A percentile compares a stretch with the other conserved stretches of the same genome.
phyloP scores from a whole-genome alignment of 2,113 vertebrate species.

The Miniopterus natalensis region DNA sequence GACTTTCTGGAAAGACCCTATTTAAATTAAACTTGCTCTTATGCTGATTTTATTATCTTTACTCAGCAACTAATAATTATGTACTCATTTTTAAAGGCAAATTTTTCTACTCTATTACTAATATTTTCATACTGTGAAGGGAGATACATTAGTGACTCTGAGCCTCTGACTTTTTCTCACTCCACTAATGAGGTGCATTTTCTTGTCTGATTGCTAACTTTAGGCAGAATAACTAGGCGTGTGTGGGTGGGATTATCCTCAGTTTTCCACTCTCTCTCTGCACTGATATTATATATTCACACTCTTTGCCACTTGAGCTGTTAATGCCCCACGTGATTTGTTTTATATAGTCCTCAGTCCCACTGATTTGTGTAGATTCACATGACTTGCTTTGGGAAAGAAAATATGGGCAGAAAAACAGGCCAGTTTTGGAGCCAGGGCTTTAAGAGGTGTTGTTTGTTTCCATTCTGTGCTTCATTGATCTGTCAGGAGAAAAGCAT shows the following conservation, averaged over 20 bases:
- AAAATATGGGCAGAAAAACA: neutral
- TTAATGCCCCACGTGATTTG: neutral
- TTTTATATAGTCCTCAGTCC: neutral
- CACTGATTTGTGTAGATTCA: neutral
- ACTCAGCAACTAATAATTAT: neutral
- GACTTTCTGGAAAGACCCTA: neutral
- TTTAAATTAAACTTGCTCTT: conserved; percentile 10
- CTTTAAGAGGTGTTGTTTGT: neutral
- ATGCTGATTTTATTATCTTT: neutral
- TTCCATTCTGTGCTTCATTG: neutral
- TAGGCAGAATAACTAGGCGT: neutral
- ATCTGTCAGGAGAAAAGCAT: neutral
- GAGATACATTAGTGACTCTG: neutral
- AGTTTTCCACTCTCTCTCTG: neutral
- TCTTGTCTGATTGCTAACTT: neutral
- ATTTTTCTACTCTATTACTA: neutral
- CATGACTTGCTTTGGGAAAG: neutral
- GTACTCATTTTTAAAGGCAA: neutral
- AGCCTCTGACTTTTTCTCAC: neutral
- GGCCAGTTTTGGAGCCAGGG: neutral
- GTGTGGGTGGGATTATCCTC: fast-evolving
- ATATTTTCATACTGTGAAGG: neutral
- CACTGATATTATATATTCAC: neutral
- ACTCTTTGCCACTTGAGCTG: neutral
- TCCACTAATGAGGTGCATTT: neutral